Evolutionary conservation across 2,888 invertebrate genomes (phyloP).

Genomic region (Drosophila mimetica): DNA sequence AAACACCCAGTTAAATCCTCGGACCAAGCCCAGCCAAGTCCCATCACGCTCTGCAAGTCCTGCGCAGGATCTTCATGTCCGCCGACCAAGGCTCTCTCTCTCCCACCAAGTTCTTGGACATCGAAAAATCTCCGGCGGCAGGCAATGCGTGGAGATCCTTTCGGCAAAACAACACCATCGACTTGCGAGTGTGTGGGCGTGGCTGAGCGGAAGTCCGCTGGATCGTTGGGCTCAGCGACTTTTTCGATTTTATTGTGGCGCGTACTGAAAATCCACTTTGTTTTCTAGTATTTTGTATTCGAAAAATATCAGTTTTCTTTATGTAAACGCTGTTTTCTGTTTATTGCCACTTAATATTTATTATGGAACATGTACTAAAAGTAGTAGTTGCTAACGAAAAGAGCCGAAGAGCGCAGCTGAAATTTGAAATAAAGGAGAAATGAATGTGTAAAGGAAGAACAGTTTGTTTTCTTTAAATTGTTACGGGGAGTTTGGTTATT

Average conservation of each 20-base stretch:
- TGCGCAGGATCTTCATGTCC: slow-evolving; percentile 26
- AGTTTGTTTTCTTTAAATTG: background rate
- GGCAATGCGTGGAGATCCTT: slow-evolving; percentile 32
- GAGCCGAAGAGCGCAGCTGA: slow-evolving; percentile 36
- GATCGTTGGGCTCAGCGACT: slow-evolving; percentile 19
- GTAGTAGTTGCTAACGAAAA: slow-evolving; percentile 35
- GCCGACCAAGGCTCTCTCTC: slow-evolving; percentile 62
- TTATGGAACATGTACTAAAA: slow-evolving; percentile 49
- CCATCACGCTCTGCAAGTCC: background rate
- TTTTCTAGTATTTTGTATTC: slow-evolving; percentile 49
- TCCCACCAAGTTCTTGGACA: slow-evolving; percentile 51
- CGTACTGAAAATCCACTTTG: slow-evolving; percentile 62
- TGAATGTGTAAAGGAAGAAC: slow-evolving; percentile 56
- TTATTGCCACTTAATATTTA: slow-evolving; percentile 63
- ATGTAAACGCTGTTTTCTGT: slow-evolving; percentile 40
- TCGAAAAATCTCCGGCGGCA: slow-evolving; percentile 41
- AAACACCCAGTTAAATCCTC: slow-evolving; percentile 12
- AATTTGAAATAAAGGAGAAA: slow-evolving; percentile 62
- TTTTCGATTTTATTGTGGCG: slow-evolving; percentile 62
- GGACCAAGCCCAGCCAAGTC: background rate
- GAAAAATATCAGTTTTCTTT: slow-evolving; percentile 35
- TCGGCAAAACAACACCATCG: slow-evolving; percentile 16
- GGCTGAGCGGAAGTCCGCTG: slow-evolving; percentile 11
- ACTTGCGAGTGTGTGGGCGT: slow-evolving; percentile 14
- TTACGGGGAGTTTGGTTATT: background rate